Evolutionary conservation across 2,888 invertebrate species (phyloP).

Genomic region (Criorhina ranunculi): DNA sequence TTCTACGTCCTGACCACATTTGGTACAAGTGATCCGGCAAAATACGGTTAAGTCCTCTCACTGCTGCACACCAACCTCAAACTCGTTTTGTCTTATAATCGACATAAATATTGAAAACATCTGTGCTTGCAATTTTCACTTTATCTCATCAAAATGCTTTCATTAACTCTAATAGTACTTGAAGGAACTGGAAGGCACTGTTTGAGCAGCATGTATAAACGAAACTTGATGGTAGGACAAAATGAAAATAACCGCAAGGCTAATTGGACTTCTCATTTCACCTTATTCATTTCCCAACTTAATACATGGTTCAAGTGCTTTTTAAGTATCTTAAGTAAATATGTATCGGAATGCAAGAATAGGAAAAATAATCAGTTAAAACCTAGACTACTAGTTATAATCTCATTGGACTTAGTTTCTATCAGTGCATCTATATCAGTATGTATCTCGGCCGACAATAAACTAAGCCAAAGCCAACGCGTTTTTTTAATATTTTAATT

Average conservation of each 20-base stretch:
- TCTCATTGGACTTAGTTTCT: not conserved
- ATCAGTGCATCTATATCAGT: no score
- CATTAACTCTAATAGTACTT: slow-evolving; percentile 68
- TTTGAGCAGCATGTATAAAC: slow-evolving; percentile 44
- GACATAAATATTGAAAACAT: slow-evolving; percentile 70
- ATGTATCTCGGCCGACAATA: no score
- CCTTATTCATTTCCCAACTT: slow-evolving; percentile 44
- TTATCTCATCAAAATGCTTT: slow-evolving; percentile 67
- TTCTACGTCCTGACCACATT: slow-evolving; percentile 53
- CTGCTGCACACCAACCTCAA: slow-evolving; percentile 29
- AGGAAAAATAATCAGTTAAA: slow-evolving; percentile 22
- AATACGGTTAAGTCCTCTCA: slow-evolving; percentile 21
- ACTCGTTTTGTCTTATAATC: slow-evolving; percentile 55
- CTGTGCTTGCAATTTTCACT: slow-evolving; percentile 68
- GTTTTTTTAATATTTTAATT: no score
- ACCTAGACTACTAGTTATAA: not conserved
- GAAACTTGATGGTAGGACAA: slow-evolving; percentile 52
- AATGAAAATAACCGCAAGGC: slow-evolving; percentile 60
- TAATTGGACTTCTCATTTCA: slow-evolving; percentile 65
- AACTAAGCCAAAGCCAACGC: no score
- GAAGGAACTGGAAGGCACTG: slow-evolving; percentile 45
- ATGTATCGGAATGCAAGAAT: slow-evolving; percentile 32
- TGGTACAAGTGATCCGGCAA: slow-evolving; percentile 48
- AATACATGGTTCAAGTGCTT: slow-evolving; percentile 39
- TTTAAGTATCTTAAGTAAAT: slow-evolving; percentile 54